These are phyloP conservation scores for Hydrochoerus hydrochaeris DNA, from an alignment of 2,113 vertebrate species.

Conservation along the genomic window DNA sequence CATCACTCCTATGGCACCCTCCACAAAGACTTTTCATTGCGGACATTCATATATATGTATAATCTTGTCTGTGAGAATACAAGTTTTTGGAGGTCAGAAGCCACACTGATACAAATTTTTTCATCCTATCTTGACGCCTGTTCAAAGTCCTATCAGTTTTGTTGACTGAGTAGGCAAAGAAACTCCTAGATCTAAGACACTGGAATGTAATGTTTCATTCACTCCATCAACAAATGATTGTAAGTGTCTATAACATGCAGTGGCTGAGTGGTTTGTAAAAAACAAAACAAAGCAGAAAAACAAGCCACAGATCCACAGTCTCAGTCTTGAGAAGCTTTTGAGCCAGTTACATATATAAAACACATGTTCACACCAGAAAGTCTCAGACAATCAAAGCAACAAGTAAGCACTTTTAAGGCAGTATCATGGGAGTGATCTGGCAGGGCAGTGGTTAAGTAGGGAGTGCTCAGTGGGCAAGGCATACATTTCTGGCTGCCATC, in stretches of 20 bases:
- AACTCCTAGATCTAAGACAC: conserved; percentile 24
- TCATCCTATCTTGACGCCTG: neutral
- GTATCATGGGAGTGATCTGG: neutral
- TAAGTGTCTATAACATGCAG: neutral
- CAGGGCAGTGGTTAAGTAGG: neutral
- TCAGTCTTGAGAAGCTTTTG: neutral
- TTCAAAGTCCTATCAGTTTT: conserved; percentile 5
- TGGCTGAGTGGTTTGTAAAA: neutral
- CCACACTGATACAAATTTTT: neutral
- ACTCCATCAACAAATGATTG: neutral
- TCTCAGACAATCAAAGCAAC: conserved; percentile 2
- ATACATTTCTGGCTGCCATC: neutral
- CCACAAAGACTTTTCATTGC: neutral
- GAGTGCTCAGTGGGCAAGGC: neutral
- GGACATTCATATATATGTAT: conserved; percentile 16
- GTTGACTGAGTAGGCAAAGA: neutral
- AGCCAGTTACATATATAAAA: neutral
- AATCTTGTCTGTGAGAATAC: neutral
- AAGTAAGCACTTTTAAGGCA: neutral
- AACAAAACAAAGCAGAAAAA: neutral
- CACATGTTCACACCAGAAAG: neutral
- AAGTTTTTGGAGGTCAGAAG: neutral
- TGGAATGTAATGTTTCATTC: conserved; percentile 17
- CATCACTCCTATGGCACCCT: neutral
- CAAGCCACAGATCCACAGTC: neutral